These are phyloP conservation scores for Temnothorax ravouxi DNA, from an alignment of 2,888 invertebrate species.

Conservation along the genomic window DNA sequence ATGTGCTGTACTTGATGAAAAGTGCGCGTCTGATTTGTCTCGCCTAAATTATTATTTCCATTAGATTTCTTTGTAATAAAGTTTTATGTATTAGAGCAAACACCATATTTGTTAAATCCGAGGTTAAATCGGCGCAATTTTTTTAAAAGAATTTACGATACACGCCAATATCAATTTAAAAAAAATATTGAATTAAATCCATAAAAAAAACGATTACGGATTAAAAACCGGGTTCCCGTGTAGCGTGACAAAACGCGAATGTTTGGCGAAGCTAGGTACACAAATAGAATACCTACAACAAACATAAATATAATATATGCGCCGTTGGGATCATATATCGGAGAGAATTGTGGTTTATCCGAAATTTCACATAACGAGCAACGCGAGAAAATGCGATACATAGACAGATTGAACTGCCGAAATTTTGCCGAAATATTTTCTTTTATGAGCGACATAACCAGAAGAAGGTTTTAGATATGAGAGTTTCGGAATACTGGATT, in stretches of 20 bases:
- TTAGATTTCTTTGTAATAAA: not conserved
- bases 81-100: not conserved
- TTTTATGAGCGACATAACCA: not conserved
- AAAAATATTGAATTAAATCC: slow-evolving; percentile 7
- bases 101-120: not conserved
- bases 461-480: not conserved
- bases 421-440: slow-evolving; percentile 26
- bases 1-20: not conserved
- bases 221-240: not conserved
- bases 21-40: not conserved
- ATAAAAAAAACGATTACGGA: slow-evolving; percentile 27
- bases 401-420: slow-evolving; percentile 24
- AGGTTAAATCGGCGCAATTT: not conserved
- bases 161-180: slow-evolving; percentile 4
- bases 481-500: not conserved
- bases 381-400: slow-evolving; percentile 3
- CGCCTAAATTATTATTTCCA: not conserved
- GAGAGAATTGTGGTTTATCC: slow-evolving; percentile 20
- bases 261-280: not conserved
- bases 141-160: not conserved
- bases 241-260: not conserved
- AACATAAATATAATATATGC: slow-evolving; percentile 42
- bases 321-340: slow-evolving; percentile 19
- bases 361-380: slow-evolving; percentile 37
- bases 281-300: slow-evolving; percentile 37